Evolutionary conservation across 1,140 invertebrate genomes (phyloP), one percentile per base, ranked within the genome.

Genomic region (Drosophila parvula): DNA sequence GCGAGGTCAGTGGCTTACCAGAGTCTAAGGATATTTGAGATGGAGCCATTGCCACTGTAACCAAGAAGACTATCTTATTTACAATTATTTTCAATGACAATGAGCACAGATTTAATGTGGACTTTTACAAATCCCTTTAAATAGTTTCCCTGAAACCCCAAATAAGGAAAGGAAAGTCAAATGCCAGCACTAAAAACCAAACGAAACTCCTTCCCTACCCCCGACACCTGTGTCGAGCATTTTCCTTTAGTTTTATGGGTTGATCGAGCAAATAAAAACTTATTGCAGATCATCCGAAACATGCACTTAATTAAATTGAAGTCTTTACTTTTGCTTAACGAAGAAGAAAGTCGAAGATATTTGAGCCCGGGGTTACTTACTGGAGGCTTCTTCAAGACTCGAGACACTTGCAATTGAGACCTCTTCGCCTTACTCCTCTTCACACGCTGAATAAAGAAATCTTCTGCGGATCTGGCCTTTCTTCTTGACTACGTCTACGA

Each of bases 1-100:
- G 30, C 36, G 45, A 22, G 65, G 62, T 69, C 65, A 69, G 45
- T 68, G 65, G 65, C 65, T 69, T 69, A 69, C 65, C 45, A 68
- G n/a, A 65, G 30, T 12, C 62, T 32, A 53, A 67, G 64, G 64
- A 68, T 68, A 68, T 36, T 51, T 51, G 30, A 68, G 64, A 34
- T 18, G 64, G 27, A 10, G 27, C 10, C 56, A 0, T 18, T 4
- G 8, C 4, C 22, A 5, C 3, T 38, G 1, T 38, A 18, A 7
- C 10, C 30, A 34, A 51, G 2, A 22, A 53, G 6, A 14, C 18
- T 22, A 8, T 4, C 30, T 36, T 36, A 22, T 14, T 22, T 22
- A 53, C 7, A 36, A 18, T 1, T 2, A 8, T 18, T 3, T 51
- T 18, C 8, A 34, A 18, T 51, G 10, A 12, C 18, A 14, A 51